phyloP scores from a whole-genome alignment of 2,113 vertebrate species.

The Oreotragus oreotragus region DNA sequence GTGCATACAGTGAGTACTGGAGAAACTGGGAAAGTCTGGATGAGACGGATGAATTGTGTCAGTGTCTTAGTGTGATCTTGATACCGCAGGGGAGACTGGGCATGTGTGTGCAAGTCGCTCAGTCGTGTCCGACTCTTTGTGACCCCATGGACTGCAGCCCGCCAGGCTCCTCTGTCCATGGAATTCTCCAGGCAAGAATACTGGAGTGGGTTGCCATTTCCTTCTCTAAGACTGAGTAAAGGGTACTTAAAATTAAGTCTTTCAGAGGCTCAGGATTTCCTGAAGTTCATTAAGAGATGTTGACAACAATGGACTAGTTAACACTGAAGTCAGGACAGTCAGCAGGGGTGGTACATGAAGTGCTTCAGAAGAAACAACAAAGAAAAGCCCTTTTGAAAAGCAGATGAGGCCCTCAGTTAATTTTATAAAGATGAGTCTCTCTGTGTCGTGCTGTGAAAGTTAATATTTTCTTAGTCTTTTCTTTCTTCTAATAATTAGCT shows the following conservation, averaged over 20 bases:
- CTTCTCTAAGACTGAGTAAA: neutral
- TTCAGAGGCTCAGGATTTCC: neutral
- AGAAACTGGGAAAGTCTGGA: neutral
- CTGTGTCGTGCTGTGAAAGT: neutral
- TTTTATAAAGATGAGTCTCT: conserved; percentile 14
- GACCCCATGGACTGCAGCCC: neutral
- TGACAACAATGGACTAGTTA: neutral
- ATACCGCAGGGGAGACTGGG: neutral
- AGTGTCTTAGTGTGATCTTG: neutral
- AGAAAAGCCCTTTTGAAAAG: conserved; percentile 5
- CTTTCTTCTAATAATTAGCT: neutral
- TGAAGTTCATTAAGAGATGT: neutral
- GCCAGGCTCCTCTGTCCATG: neutral
- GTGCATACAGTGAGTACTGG: neutral
- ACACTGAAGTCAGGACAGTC: neutral
- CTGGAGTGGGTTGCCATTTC: neutral
- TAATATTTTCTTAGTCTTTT: neutral
- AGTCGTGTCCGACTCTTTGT: neutral
- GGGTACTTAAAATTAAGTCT: neutral
- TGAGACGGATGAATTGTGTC: neutral
- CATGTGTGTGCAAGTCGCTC: neutral
- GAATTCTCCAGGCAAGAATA: neutral
- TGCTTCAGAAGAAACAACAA: neutral
- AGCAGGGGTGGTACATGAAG: neutral
- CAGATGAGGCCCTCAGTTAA: neutral